These are phyloP conservation scores for Podarcis cretensis DNA, from an alignment of 2,113 vertebrate species.

Conservation along the genomic window DNA sequence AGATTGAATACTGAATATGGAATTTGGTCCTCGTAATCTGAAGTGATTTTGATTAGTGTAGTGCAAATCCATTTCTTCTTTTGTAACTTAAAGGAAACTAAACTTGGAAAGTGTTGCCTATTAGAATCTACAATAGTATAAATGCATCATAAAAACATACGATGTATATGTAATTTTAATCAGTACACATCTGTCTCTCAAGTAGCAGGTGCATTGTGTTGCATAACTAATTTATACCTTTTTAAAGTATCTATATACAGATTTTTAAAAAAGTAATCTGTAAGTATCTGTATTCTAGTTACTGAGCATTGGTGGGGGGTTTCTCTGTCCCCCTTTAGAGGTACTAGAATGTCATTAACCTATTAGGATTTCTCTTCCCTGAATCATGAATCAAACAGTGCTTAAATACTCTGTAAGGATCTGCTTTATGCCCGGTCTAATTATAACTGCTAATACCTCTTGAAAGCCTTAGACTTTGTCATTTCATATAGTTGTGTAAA, in stretches of 20 bases:
- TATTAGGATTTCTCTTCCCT: slow-evolving; percentile 51
- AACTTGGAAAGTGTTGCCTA: not conserved
- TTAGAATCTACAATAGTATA: not conserved
- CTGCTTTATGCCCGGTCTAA: slow-evolving; percentile 68
- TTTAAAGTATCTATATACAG: not conserved
- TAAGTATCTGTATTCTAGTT: not conserved
- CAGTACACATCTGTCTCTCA: not conserved
- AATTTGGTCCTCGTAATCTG: not conserved
- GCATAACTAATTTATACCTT: not conserved
- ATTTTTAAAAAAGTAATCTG: too few species aligned
- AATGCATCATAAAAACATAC: not conserved
- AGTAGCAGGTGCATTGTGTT: slow-evolving; percentile 18
- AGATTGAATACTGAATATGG: not conserved
- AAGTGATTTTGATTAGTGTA: not conserved
- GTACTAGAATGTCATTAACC: not conserved
- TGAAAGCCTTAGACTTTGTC: slow-evolving; percentile 76
- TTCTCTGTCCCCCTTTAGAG: not conserved
- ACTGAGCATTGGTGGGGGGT: not conserved
- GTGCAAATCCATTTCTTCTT: not conserved
- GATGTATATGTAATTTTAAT: slow-evolving; percentile 9
- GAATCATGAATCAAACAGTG: slow-evolving; percentile 44
- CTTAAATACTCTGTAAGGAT: slow-evolving; percentile 64
- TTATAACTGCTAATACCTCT: slow-evolving; percentile 75
- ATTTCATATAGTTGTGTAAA: slow-evolving; percentile 68
- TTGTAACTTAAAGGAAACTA: not conserved